Conservation (phyloP, 1,140 invertebrate species). For the Listronotus bonariensis region DNA sequence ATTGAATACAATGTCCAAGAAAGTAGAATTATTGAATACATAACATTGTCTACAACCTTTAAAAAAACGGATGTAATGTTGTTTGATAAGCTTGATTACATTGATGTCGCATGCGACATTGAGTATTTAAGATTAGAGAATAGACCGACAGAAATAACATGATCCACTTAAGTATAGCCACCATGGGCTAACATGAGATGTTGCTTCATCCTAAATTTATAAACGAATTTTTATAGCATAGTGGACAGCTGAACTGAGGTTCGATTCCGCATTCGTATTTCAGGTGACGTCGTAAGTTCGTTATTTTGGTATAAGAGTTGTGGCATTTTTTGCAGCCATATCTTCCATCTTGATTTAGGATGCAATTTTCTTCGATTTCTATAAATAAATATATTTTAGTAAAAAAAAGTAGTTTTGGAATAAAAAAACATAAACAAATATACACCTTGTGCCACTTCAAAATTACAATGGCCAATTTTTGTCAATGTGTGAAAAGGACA, state of each 20-base stretch:
- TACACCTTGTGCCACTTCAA: too few species aligned
- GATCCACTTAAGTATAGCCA: neutral
- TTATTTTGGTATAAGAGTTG: conserved; percentile 27
- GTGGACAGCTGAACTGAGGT: conserved; percentile 66
- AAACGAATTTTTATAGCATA: conserved; percentile 40
- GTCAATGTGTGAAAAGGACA: too few species aligned
- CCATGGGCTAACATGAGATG: conserved; percentile 31
- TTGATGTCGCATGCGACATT: too few species aligned
- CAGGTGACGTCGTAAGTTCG: conserved; percentile 58
- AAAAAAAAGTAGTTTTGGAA: too few species aligned
- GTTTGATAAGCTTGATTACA: too few species aligned
- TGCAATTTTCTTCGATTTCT: conserved; percentile 5
- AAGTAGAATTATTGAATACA: too few species aligned
- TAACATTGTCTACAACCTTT: too few species aligned
- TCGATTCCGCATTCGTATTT: conserved; percentile 73
- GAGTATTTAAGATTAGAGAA: too few species aligned
- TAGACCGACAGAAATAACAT: neutral
- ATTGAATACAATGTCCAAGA: too few species aligned
- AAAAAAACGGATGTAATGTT: too few species aligned
- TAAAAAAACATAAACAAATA: too few species aligned
- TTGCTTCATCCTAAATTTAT: conserved; percentile 37
- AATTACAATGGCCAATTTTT: too few species aligned
- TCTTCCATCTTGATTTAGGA: conserved; percentile 21
- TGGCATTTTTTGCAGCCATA: conserved; percentile 36
- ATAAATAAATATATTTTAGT: conserved; percentile 5